Evolutionary conservation across 2,797 vertebrate genomes (phyloP).

Genomic region (Myotis pilosus): DNA sequence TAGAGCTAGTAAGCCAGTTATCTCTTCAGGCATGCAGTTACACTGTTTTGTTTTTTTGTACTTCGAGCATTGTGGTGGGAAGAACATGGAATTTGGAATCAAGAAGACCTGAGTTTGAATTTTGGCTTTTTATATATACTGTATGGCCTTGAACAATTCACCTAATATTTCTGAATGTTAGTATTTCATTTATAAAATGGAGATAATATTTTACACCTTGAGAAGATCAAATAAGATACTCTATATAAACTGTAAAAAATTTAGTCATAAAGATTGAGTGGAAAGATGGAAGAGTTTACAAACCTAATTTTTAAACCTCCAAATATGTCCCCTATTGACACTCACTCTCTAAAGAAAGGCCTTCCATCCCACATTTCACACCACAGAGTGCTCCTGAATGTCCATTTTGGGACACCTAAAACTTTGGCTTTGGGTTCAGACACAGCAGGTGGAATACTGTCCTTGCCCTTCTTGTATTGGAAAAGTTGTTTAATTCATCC

Average conservation of each 20-base stretch:
- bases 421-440: slow-evolving; percentile 38
- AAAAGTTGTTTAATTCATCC: slow-evolving; percentile 26
- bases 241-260: not conserved
- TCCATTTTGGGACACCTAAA: not conserved
- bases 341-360: not conserved
- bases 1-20: not conserved
- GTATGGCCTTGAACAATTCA: not conserved
- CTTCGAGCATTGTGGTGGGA: not conserved
- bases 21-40: not conserved
- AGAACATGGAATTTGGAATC: slow-evolving; percentile 2
- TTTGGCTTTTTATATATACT: not conserved
- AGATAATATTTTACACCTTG: slow-evolving; percentile 29
- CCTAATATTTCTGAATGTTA: slow-evolving; percentile 18
- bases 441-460: slow-evolving; percentile 2
- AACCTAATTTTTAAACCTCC: not conserved
- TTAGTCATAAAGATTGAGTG: not conserved
- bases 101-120: slow-evolving; percentile 21
- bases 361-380: not conserved
- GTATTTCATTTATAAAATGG: slow-evolving; percentile 32
- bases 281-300: slow-evolving; percentile 19
- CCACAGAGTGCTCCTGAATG: not conserved
- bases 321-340: not conserved
- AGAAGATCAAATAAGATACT: slow-evolving; percentile 37
- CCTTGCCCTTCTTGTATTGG: not conserved
- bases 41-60: not conserved